Evolutionary conservation across 2,888 invertebrate genomes (phyloP).

Genomic region (Mythimna vitellina): DNA sequence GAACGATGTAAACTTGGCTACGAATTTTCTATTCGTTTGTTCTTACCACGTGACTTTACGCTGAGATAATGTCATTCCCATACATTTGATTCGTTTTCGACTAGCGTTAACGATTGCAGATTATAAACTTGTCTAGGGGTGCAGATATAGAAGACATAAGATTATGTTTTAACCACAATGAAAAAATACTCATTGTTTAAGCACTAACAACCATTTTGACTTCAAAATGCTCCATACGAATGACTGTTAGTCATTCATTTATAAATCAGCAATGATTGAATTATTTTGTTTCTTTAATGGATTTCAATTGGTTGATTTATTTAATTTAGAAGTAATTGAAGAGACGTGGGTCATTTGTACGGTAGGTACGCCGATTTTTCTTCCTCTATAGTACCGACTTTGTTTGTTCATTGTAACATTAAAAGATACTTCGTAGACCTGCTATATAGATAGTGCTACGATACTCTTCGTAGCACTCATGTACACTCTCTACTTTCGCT

Average conservation of each 20-base stretch:
- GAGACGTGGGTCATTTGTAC: background rate
- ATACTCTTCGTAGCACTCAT: background rate
- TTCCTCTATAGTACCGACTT: background rate
- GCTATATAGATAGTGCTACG: background rate
- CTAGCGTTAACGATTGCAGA: too few relatives aligned
- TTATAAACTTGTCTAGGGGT: too few relatives aligned
- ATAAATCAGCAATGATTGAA: conserved; percentile 9
- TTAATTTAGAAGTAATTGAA: conserved; percentile 26
- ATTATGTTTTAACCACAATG: background rate
- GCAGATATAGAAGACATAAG: too few relatives aligned
- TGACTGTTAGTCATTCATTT: background rate
- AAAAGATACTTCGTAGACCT: background rate
- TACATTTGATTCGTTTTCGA: too few relatives aligned
- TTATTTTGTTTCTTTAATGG: conserved; percentile 8
- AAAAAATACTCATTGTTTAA: background rate
- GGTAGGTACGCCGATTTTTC: background rate
- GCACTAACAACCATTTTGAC: too few relatives aligned
- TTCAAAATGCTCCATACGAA: background rate
- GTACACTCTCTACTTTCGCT: background rate
- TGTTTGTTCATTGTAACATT: background rate
- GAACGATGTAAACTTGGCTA: too few relatives aligned
- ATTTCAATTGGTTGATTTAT: conserved; percentile 17
- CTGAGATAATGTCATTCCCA: too few relatives aligned
- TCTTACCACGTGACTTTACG: too few relatives aligned
- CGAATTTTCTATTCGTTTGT: too few relatives aligned